phyloP scores from a whole-genome alignment of 2,888 invertebrate genomes.

The Unio pictorum region DNA sequence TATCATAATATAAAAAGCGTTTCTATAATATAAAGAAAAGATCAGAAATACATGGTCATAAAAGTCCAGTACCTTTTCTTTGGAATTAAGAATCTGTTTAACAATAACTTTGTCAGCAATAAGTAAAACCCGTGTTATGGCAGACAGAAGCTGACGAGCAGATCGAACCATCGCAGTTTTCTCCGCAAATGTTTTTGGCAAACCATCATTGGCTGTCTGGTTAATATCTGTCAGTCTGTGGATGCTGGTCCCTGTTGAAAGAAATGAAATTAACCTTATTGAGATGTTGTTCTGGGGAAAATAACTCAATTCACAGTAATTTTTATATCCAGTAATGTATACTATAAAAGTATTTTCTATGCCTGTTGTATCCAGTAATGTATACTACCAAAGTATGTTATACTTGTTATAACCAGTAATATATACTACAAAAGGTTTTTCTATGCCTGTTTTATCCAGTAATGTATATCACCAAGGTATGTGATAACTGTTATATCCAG shows the following conservation, averaged over 20 bases:
- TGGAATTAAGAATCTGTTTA: constrained; percentile 93
- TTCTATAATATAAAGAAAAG: not conserved
- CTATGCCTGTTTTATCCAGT: too few relatives aligned
- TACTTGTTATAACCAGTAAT: too few relatives aligned
- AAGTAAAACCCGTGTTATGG: constrained; percentile 94
- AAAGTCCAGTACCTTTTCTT: constrained; percentile 85
- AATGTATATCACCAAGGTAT: too few relatives aligned
- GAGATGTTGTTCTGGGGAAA: not conserved
- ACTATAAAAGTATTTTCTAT: too few relatives aligned
- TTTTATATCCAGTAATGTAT: too few relatives aligned
- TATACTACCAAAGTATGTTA: too few relatives aligned
- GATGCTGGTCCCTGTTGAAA: constrained; percentile 85
- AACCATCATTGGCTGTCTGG: constrained; percentile 69
- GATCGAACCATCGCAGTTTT: constrained; percentile 84
- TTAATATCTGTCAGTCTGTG: constrained; percentile 86
- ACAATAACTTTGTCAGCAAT: constrained; percentile 98
- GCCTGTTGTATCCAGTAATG: too few relatives aligned
- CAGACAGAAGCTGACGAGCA: constrained; percentile 91
- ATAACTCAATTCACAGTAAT: not conserved
- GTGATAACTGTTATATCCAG: too few relatives aligned
- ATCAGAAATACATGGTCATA: not conserved
- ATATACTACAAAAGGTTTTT: too few relatives aligned
- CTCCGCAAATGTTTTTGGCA: constrained; percentile 51
- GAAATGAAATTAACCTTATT: not conserved
- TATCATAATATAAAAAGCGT: too few relatives aligned